Evolutionary conservation across 2,888 invertebrate species (phyloP), one percentile per base, ranked within the genome.

Genomic region (Coremacera marginata): DNA sequence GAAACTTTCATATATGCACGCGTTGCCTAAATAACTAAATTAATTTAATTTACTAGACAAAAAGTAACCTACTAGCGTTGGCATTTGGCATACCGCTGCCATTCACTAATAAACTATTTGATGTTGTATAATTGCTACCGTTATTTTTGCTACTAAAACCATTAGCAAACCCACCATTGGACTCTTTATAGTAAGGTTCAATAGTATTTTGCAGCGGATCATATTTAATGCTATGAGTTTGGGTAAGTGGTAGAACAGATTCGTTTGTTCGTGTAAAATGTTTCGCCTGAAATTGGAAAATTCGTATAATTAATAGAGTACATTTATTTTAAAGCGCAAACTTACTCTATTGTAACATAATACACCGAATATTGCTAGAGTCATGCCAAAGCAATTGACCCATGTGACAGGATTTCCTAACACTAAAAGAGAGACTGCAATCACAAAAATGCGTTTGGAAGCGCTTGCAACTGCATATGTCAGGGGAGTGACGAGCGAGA

Each of bases 391-490:
- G 82, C 97, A 90, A 90, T 98, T 98, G 71, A 94, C 89, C 83
- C 93, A 91, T 57, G 98, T 95, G 55, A 98, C 97, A 5, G 98
- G 98, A 91, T 98, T 98, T 75, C 95, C 94, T 83, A 98, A 91
- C 84, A 96, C 91, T 81, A 98, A 89, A 82, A 98, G 91, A 67
- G 98, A 98, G 49, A 95, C 94, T 14, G 92, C 94, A 87, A 98
- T 98, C 76, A 98, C 96, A 83, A 94, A 95, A 82, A 97, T 96
- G 83, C 98, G 92, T 90, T 98, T 98, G 74, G 97, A 96, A 34
- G 97, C 96, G 89, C 96, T 98, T 73, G 97, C 97, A 76, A 98
- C 98, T 0, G 98, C 97, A 90, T 98, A 98, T 0, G 97, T 96
- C 49, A 98, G 91, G 57, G 98, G 97, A n/a, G 97, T 94, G 55